Conservation (phyloP, 2,797 vertebrate species). For the Meda fulgida region DNA sequence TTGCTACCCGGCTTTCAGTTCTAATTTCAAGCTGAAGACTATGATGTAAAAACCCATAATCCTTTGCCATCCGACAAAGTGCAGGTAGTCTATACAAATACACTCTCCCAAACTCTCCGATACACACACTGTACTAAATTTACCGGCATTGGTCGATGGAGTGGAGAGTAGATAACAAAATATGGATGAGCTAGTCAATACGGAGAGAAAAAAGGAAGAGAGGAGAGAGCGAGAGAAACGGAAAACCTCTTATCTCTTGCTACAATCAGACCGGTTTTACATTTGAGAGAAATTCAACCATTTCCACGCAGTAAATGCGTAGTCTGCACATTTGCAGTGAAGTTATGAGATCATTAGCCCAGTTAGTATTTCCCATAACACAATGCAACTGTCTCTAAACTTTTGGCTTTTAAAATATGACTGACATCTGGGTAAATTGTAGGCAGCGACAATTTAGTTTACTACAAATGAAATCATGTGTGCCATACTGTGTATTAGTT, state of each 20-base stretch:
- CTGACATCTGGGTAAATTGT: background rate
- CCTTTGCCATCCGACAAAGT: conserved; percentile 8
- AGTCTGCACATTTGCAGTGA: background rate
- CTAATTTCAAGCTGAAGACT: conserved; percentile 15
- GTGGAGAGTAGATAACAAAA: conserved; percentile 35
- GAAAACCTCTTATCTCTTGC: conserved; percentile 16
- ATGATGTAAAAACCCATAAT: conserved; percentile 15
- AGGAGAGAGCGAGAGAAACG: conserved; percentile 7
- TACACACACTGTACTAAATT: conserved; percentile 23
- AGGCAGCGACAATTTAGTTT: background rate
- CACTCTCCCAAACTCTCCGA: background rate
- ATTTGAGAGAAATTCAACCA: conserved; percentile 13
- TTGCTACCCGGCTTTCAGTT: no score
- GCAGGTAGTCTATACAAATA: conserved; percentile 20
- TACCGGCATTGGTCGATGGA: conserved; percentile 21
- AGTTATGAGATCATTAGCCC: conserved; percentile 7
- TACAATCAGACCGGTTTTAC: background rate
- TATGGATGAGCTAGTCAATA: conserved; percentile 34
- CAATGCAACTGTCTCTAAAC: background rate
- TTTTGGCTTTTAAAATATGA: background rate
- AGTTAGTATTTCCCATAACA: conserved; percentile 17
- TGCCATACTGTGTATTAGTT: background rate
- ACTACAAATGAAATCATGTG: background rate
- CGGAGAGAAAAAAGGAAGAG: background rate
- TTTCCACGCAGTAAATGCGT: background rate